Conservation (phyloP, 2,113 vertebrate genomes). For the Halichoeres trimaculatus region DNA sequence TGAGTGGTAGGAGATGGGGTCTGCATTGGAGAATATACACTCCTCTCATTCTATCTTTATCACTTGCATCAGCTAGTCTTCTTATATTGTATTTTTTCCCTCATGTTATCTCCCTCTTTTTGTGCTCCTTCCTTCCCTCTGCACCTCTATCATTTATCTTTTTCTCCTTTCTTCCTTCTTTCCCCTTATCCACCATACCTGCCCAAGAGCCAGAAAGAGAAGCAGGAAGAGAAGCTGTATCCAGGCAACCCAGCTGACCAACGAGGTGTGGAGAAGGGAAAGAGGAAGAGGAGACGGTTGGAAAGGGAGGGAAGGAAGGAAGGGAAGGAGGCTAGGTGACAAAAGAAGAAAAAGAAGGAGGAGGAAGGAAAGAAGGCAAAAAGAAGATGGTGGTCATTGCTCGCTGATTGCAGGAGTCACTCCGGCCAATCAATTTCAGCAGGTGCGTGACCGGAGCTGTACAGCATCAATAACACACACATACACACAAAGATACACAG, state of each 20-base stretch:
- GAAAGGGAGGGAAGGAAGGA: background rate
- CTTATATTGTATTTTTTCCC: background rate
- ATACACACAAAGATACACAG: conserved; percentile 26
- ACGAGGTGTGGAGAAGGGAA: conserved; percentile 32
- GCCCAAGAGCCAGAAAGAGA: background rate
- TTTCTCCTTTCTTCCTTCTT: background rate
- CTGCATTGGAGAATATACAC: background rate
- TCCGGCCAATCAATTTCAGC: conserved; percentile 67
- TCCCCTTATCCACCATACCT: conserved; percentile 29
- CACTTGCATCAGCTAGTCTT: background rate
- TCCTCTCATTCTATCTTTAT: conserved; percentile 1
- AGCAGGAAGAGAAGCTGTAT: conserved; percentile 50
- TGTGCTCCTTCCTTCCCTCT: background rate
- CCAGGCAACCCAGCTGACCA: conserved; percentile 65
- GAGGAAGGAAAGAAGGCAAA: background rate
- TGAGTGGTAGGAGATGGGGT: conserved; percentile 41
- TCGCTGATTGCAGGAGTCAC: conserved; percentile 62
- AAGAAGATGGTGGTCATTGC: conserved; percentile 40
- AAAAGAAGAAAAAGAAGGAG: background rate
- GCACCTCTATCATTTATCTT: conserved; percentile 2
- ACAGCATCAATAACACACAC: conserved; percentile 55
- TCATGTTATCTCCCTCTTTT: background rate
- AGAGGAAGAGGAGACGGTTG: background rate
- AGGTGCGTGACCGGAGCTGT: conserved; percentile 57
- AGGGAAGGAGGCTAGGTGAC: conserved; percentile 2